Conservation (phyloP, 2,113 vertebrate genomes). For the Tupaia tana region DNA sequence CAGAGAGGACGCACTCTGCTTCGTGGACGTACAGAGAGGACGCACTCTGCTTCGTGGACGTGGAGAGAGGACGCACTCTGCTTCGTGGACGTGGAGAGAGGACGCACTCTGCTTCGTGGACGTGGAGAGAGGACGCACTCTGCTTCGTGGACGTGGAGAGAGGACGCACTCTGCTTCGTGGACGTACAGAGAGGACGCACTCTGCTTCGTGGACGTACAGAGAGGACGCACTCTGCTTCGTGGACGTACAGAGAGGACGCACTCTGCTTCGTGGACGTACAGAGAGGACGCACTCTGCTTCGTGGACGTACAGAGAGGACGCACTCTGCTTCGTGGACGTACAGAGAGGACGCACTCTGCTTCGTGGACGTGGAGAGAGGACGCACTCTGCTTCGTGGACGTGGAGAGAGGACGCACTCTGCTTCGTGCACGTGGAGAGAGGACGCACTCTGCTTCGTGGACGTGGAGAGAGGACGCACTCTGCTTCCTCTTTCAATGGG, state of each 20-base stretch:
- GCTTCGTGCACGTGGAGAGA: background rate
- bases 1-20: accelerated
- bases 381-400: accelerated
- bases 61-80: accelerated
- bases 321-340: accelerated
- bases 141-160: accelerated
- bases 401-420: accelerated
- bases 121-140: accelerated
- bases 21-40: accelerated
- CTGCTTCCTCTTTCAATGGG: background rate
- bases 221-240: accelerated
- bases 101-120: accelerated
- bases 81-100: accelerated
- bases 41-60: accelerated
- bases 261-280: accelerated
- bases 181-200: accelerated
- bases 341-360: accelerated
- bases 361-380: accelerated
- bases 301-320: accelerated
- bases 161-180: accelerated
- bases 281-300: accelerated
- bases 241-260: accelerated
- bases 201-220: accelerated
- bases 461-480: accelerated
- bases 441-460: accelerated